Evolutionary conservation across 2,888 invertebrate species (phyloP).

Genomic region (Yponomeuta plumbellus): DNA sequence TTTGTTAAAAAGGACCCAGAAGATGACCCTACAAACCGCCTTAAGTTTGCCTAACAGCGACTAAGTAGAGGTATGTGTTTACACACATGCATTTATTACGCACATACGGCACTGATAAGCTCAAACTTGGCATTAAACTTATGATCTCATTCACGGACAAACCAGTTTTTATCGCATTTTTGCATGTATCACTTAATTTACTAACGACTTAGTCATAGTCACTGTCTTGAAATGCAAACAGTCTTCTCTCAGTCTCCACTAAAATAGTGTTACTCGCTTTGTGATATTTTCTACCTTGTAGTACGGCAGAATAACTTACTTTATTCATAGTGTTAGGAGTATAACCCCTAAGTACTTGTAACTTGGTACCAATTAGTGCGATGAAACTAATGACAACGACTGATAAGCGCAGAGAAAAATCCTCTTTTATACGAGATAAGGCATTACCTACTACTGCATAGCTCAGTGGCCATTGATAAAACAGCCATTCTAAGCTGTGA

Average conservation of each 20-base stretch:
- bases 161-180: not conserved
- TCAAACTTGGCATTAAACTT: not conserved
- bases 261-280: too few species aligned
- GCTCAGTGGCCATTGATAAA: not conserved
- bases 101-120: not conserved
- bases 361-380: not conserved
- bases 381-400: not conserved
- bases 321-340: not conserved
- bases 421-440: not conserved
- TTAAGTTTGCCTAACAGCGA: too few species aligned
- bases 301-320: too few species aligned
- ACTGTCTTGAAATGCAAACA: too few species aligned
- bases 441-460: not conserved
- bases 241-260: too few species aligned
- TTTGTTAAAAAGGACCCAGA: too few species aligned
- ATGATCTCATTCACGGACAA: not conserved
- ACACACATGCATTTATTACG: not conserved
- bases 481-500: not conserved
- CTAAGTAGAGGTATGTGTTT: too few species aligned
- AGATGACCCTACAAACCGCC: too few species aligned
- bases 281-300: too few species aligned
- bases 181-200: not conserved
- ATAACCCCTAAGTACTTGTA: not conserved
- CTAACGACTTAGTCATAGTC: not conserved
- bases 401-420: not conserved